A percentile compares a stretch with the other conserved stretches of the same genome.
Evolutionary conservation across 2,888 invertebrate genomes (phyloP).

Genomic region (Acanthococcus lagerstroemiae): DNA sequence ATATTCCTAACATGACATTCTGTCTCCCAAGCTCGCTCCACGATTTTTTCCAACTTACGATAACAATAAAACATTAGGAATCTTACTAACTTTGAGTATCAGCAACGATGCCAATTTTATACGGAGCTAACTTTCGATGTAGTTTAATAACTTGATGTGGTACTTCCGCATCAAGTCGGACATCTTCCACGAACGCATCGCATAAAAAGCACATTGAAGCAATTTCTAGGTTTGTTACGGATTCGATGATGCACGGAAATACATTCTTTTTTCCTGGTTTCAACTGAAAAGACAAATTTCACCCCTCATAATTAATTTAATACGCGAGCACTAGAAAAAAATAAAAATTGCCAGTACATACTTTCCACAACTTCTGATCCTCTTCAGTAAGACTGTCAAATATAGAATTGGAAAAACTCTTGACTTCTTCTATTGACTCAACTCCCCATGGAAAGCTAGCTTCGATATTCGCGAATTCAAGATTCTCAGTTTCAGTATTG

Average conservation of each 20-base stretch:
- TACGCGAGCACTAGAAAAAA: too few species aligned
- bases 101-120: conserved; percentile 54
- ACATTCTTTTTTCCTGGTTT: conserved; percentile 42
- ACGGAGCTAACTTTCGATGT: conserved; percentile 64
- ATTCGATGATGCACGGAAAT: conserved; percentile 43
- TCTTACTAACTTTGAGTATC: not conserved
- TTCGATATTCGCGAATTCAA: conserved; percentile 50
- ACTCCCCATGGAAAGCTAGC: conserved; percentile 55
- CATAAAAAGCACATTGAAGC: conserved; percentile 49
- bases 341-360: too few species aligned
- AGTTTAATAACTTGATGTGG: conserved; percentile 45
- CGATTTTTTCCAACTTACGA: too few species aligned
- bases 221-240: conserved; percentile 46
- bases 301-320: not conserved
- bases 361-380: conserved; percentile 36
- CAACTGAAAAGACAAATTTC: conserved; percentile 39
- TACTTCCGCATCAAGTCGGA: conserved; percentile 38
- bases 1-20: too few species aligned
- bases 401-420: conserved; percentile 33
- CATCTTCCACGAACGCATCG: conserved; percentile 46
- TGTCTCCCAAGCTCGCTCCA: too few species aligned
- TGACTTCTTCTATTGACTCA: conserved; percentile 54
- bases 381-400: conserved; percentile 34
- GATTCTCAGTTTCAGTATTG: conserved; percentile 42
- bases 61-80: too few species aligned